Base-by-base conservation (phyloP, 1,140 invertebrate genomes). In the Chymomyza costata region DNA sequence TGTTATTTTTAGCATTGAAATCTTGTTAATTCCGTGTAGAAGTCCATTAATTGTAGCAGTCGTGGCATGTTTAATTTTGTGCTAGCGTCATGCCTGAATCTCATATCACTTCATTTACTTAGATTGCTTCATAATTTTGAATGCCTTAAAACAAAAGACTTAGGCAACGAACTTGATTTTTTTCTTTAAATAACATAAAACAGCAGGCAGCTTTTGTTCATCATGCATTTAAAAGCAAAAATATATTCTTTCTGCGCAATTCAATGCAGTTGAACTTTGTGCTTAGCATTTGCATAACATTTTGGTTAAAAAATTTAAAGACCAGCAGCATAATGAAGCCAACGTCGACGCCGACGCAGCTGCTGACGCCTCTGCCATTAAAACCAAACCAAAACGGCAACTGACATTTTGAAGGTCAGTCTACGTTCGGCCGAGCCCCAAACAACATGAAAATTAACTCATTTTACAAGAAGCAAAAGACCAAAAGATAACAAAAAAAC, bases 1-100 rank as follows among this genome's bases (percentile, higher is more conserved):
- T 76, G 65, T 76, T 76, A 76, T 76, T 76, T 76, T 76, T 76
- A 76, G 70, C 62, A 35, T 48, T n/a, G 55, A 56, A 56, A 50
- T 45, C 58, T 61, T 50, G 41, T 61, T 61, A 61, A 61, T 61
- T 52, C 58, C 58, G 58, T 61, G 45, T 32, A 31, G 55, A 38
- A 52, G 45, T 46, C 53, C 53, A 61, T 61, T 50, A 61, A 61
- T 53, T 57, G 49, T 61, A 61, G 49, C 58, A 56, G 58, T 50
- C 41, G 52, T 25, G 3, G n/a, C n/a, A 32, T 60, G 34, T 56
- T 46, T 51, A 41, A 55, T 56, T 48, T 59, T 76, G 44, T 35
- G 41, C 7, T 19, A 54, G 54, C 54, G 62, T 78, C 71, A 78
- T 66, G 68, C 59, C 52, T 56, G 25, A 39, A 39, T 2, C 40